These are phyloP conservation scores for Andrena haemorrhoa DNA, from an alignment of 2,888 invertebrate species.

Conservation along the genomic window DNA sequence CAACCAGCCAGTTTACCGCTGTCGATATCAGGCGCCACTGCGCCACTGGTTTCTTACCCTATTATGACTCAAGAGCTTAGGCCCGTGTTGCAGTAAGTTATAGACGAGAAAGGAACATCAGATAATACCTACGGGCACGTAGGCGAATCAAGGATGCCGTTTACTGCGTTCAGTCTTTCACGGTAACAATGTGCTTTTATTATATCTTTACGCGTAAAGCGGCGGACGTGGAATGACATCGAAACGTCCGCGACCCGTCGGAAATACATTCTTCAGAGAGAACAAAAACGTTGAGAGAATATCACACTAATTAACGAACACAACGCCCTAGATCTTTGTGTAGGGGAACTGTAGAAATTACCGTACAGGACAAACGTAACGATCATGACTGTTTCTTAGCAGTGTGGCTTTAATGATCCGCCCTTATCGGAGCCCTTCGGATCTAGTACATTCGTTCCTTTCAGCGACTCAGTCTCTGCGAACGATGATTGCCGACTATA, in stretches of 20 bases:
- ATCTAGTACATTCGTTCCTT: constrained; percentile 13
- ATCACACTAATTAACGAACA: constrained; percentile 14
- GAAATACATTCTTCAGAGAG: no score
- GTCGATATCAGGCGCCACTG: constrained; percentile 87
- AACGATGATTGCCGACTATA: constrained; percentile 4
- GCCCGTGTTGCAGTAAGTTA: constrained; percentile 78
- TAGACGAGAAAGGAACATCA: constrained; percentile 22
- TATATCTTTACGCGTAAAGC: no score
- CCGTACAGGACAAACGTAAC: constrained; percentile 62
- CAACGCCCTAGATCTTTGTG: constrained; percentile 30
- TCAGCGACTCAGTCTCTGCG: not conserved
- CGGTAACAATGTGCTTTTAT: constrained; percentile 1
- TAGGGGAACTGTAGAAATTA: constrained; percentile 43
- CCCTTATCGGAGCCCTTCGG: not conserved
- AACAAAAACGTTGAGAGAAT: no score
- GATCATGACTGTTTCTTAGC: constrained; percentile 53
- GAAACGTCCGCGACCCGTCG: no score
- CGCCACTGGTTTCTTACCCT: constrained; percentile 89
- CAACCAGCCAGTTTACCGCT: constrained; percentile 85
- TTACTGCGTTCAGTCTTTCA: constrained; percentile 56
- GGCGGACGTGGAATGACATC: no score
- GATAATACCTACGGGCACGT: constrained; percentile 43
- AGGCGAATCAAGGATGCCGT: constrained; percentile 35
- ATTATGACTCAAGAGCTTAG: constrained; percentile 87
- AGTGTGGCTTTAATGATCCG: constrained; percentile 23